Conservation (phyloP, 2,888 invertebrate species). For the Anaspis maculata region DNA sequence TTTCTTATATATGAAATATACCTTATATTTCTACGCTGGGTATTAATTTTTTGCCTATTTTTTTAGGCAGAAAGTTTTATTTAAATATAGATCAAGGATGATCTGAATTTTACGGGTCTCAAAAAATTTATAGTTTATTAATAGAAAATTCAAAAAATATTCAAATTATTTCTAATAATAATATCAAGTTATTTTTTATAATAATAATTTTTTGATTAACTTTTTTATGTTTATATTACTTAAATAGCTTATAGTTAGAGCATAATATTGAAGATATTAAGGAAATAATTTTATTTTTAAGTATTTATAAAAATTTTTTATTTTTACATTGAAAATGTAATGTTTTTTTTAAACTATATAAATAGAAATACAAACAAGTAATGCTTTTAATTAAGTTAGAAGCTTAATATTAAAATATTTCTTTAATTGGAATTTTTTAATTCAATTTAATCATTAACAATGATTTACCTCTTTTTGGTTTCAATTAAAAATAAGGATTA, state of each 20-base stretch:
- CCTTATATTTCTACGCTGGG: conserved; percentile 36
- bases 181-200: not conserved
- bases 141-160: no score
- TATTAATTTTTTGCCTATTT: conserved; percentile 44
- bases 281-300: conserved; percentile 30
- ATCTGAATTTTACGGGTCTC: conserved; percentile 24
- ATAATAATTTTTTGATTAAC: not conserved
- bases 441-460: conserved; percentile 58
- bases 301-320: conserved; percentile 39
- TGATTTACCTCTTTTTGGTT: conserved; percentile 52
- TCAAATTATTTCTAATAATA: not conserved
- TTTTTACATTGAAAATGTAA: conserved; percentile 60
- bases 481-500: conserved; percentile 45
- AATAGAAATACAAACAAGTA: conserved; percentile 48
- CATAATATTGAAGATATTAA: conserved; percentile 44
- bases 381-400: conserved; percentile 52
- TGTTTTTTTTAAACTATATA: conserved; percentile 57
- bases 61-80: conserved; percentile 40
- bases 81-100: conserved; percentile 33
- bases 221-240: conserved; percentile 16
- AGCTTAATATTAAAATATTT: conserved; percentile 52
- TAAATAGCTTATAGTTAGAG: conserved; percentile 44
- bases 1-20: not conserved
- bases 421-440: conserved; percentile 50
- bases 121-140: conserved; percentile 17